Conservation (phyloP, 2,113 vertebrate species). For the Paramisgurnus dabryanus region DNA sequence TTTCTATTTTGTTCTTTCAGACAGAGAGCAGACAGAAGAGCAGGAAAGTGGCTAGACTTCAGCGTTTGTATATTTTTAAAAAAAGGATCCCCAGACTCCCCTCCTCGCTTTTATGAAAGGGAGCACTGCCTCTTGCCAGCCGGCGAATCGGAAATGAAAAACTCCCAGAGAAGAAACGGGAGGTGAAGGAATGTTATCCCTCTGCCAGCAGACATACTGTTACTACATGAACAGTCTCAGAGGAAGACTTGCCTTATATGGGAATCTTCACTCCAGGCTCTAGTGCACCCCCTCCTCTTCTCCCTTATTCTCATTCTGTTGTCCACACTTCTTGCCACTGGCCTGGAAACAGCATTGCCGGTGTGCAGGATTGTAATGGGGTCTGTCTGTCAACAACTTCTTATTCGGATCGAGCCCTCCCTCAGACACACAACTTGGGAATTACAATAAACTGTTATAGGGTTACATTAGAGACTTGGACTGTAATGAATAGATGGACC, state of each 20-base stretch:
- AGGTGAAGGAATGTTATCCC: slow-evolving; percentile 82
- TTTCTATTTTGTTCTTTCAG: slow-evolving; percentile 84
- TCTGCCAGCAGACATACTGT: slow-evolving; percentile 86
- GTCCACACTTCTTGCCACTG: slow-evolving; percentile 28
- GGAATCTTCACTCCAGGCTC: slow-evolving; percentile 73
- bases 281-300: slow-evolving; percentile 46
- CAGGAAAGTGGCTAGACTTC: slow-evolving; percentile 93
- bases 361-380: slow-evolving; percentile 53
- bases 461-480: not conserved
- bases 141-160: slow-evolving; percentile 95
- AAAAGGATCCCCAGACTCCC: slow-evolving; percentile 84
- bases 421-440: not conserved
- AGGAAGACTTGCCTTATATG: slow-evolving; percentile 92
- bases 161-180: slow-evolving; percentile 84
- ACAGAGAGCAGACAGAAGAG: slow-evolving; percentile 79
- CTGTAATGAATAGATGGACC: not conserved
- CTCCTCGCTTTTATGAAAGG: slow-evolving; percentile 80
- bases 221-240: slow-evolving; percentile 77
- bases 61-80: slow-evolving; percentile 90
- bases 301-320: slow-evolving; percentile 56
- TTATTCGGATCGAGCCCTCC: slow-evolving; percentile 50
- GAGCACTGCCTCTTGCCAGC: slow-evolving; percentile 81
- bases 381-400: slow-evolving; percentile 61
- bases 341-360: slow-evolving; percentile 43
- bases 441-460: too few species aligned